Conservation (phyloP, 2,797 vertebrate species). For the Tenualosa ilisha region DNA sequence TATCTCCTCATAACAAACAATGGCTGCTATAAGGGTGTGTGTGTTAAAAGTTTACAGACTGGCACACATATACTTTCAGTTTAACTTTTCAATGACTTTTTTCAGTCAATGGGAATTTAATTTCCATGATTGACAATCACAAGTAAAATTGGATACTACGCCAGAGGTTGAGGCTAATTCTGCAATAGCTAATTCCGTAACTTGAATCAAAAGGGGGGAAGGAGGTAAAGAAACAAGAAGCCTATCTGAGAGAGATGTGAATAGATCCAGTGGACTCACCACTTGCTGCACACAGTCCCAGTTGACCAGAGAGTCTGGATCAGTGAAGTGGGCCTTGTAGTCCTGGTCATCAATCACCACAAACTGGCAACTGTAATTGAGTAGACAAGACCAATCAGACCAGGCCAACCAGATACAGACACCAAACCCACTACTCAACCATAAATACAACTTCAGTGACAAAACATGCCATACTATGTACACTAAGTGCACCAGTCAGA, state of each 20-base stretch:
- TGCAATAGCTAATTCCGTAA: too few relatives aligned
- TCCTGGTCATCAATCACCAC: conserved; percentile 96
- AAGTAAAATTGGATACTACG: too few relatives aligned
- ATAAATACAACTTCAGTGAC: background rate
- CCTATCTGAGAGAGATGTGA: background rate
- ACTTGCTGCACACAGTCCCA: conserved; percentile 99
- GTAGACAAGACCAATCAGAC: conserved; percentile 43
- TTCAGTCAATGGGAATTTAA: too few relatives aligned
- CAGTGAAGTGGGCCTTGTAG: conserved; percentile 95
- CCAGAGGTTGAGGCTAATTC: background rate
- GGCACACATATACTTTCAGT: too few relatives aligned
- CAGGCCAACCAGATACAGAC: too few relatives aligned
- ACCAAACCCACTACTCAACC: background rate
- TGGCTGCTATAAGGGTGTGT: too few relatives aligned
- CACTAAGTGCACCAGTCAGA: too few relatives aligned
- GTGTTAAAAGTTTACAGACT: background rate
- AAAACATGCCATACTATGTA: background rate
- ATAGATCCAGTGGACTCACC: conserved; percentile 74
- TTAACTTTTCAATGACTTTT: too few relatives aligned
- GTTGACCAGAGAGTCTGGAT: conserved; percentile 97
- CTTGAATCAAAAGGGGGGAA: too few relatives aligned
- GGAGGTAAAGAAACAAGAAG: too few relatives aligned
- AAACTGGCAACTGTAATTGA: conserved; percentile 89
- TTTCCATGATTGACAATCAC: too few relatives aligned
- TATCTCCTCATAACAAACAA: too few relatives aligned